A percentile compares a stretch with the other conserved stretches of the same genome.
Evolutionary conservation across 2,113 vertebrate species (phyloP).

Genomic region (Festucalex cinctus): DNA sequence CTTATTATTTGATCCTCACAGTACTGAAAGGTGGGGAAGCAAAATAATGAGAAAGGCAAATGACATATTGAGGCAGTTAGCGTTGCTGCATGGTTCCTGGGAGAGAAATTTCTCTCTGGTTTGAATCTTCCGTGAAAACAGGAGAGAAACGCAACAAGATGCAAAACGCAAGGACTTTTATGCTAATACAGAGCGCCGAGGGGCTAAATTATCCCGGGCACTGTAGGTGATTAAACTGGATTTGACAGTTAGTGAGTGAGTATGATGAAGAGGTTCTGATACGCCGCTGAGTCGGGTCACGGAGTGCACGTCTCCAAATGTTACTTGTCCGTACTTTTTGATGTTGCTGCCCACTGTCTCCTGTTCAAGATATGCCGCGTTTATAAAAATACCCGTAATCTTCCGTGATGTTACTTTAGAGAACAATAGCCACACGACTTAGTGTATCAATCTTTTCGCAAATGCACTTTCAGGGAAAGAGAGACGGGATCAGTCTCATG

Average conservation of each 20-base stretch:
- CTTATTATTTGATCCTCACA: slow-evolving; percentile 34
- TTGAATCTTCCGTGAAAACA: slow-evolving; percentile 25
- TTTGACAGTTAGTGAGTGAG: slow-evolving; percentile 22
- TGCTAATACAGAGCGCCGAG: slow-evolving; percentile 46
- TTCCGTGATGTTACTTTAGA: slow-evolving; percentile 17
- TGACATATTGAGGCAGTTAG: slow-evolving; percentile 31
- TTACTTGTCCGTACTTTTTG: slow-evolving; percentile 1
- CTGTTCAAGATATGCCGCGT: not conserved
- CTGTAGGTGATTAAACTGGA: slow-evolving; percentile 51
- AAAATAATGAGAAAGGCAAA: slow-evolving; percentile 11
- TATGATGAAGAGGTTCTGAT: slow-evolving; percentile 28
- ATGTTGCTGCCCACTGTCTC: slow-evolving; percentile 4
- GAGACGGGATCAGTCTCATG: slow-evolving; percentile 40
- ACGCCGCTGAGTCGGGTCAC: slow-evolving; percentile 22
- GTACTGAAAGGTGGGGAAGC: slow-evolving; percentile 7
- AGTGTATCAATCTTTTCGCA: slow-evolving; percentile 16
- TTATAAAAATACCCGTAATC: slow-evolving; percentile 1
- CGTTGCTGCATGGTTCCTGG: slow-evolving; percentile 24
- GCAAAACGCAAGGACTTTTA: slow-evolving; percentile 53
- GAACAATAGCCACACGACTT: slow-evolving; percentile 34
- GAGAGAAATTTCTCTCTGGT: slow-evolving; percentile 24
- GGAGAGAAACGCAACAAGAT: slow-evolving; percentile 38
- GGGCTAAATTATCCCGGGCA: slow-evolving; percentile 48
- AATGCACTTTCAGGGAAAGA: slow-evolving; percentile 15
- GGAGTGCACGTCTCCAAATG: slow-evolving; percentile 27